Evolutionary conservation across 2,797 vertebrate species (phyloP), one percentile per base, ranked within the genome.

Genomic region (Lateolabrax maculatus): DNA sequence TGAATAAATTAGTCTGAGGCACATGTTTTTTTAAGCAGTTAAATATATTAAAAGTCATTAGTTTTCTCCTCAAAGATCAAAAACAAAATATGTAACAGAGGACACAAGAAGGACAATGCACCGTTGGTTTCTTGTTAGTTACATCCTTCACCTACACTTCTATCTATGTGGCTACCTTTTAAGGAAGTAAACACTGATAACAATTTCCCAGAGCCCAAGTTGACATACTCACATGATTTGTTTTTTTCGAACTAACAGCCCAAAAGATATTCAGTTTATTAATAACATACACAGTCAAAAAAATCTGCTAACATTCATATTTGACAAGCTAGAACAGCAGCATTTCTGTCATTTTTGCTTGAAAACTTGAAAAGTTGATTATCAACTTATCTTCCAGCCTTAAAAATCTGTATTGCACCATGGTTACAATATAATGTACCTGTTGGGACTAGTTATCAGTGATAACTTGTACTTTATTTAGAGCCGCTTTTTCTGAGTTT

Each of bases 181-280:
- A 41, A 67, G 9, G n/a, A 52, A 29, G 15, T 19, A 52, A 72
- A 34, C 57, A 60, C 18, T n/a, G 55, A 58, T 61, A 29, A 36
- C 21, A 23, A 23, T 65, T 25, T 23, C 5, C 18, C 46, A 18
- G 31, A 48, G 18, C 43, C 4, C 0, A 36, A 18, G 3, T 2
- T 25, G 44, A 37, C 63, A 16, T 37, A 13, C 37, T 53, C 11
- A 13, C 6, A 23, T 23, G n/a, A 11, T 34, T 39, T 39, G 1
- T n/a, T 60, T 25, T 43, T 16, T 19, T 10, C 1, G n/a, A 37
- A 8, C 39, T 36, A 57, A 57, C 31, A 36, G 31, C 55, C 31
- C 31, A 13, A 51, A 41, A 41, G 2, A 15, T 15, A 5, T 37
- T 37, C 36, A 37, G 36, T 37, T 37, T 37, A 10, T 10, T n/a